A percentile compares a stretch with the other conserved stretches of the same genome.
These are phyloP conservation scores for Erpornis zantholeuca DNA, from an alignment of 2,113 vertebrate genomes.

Conservation along the genomic window DNA sequence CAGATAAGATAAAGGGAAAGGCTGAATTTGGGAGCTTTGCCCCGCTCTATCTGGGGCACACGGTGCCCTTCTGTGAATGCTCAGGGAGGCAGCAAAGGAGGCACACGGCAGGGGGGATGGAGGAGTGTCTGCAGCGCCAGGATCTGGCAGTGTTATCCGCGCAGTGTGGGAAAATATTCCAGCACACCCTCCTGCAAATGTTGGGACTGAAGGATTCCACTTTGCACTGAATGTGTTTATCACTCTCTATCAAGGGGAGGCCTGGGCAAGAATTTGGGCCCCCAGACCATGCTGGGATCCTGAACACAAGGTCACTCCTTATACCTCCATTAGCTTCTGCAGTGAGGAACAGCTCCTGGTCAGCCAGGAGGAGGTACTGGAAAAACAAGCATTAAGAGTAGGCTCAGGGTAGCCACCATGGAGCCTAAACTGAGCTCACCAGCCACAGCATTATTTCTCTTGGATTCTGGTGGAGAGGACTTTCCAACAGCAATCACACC, in stretches of 20 bases:
- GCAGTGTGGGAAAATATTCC: background rate
- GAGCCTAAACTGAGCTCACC: background rate
- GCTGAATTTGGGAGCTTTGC: background rate
- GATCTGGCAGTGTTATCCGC: background rate
- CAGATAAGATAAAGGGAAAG: constrained; percentile 54
- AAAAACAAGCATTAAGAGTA: fast-evolving
- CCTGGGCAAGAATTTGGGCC: background rate
- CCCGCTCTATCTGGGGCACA: background rate
- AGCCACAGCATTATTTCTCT: background rate
- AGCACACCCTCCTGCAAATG: fast-evolving
- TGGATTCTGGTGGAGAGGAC: background rate
- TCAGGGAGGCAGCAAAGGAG: fast-evolving
- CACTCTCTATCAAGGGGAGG: background rate
- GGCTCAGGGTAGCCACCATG: background rate
- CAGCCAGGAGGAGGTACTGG: background rate
- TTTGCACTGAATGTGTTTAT: background rate
- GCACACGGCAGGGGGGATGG: fast-evolving
- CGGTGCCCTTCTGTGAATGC: fast-evolving
- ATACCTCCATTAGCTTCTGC: background rate
- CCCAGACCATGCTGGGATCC: background rate
- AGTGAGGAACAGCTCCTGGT: background rate
- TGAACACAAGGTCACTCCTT: background rate
- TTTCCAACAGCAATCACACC: background rate
- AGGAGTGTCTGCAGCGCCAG: background rate
- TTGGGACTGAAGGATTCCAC: background rate